Evolutionary conservation across 2,888 invertebrate genomes (phyloP).

Genomic region (Calameuta idolon): DNA sequence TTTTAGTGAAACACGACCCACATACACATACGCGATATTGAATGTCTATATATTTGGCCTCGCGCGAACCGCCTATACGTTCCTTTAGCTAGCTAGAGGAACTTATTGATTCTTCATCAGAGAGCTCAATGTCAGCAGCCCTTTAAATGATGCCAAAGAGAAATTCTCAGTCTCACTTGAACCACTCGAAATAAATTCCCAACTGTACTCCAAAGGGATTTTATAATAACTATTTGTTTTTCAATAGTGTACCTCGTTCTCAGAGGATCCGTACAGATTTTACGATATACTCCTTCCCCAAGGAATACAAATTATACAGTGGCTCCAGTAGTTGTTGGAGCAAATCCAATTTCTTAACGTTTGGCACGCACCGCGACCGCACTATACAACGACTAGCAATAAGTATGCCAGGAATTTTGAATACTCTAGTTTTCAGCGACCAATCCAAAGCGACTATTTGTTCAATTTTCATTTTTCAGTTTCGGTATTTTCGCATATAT

Average conservation of each 20-base stretch:
- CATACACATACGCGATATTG: not conserved
- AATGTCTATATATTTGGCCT: not conserved
- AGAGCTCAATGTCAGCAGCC: not conserved
- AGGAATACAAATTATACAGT: not conserved
- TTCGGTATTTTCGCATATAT: not conserved
- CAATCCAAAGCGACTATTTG: not conserved
- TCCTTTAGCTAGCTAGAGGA: not conserved
- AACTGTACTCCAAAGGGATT: not conserved
- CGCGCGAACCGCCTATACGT: not conserved
- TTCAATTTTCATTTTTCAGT: not conserved
- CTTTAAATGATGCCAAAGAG: not conserved
- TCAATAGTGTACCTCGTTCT: not conserved
- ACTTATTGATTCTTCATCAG: slow-evolving; percentile 11
- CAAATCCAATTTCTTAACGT: slow-evolving; percentile 9
- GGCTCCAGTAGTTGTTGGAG: slow-evolving; percentile 7
- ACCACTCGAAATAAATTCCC: not conserved
- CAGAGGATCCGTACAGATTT: not conserved
- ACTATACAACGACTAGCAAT: not conserved
- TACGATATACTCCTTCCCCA: not conserved
- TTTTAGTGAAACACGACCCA: not conserved
- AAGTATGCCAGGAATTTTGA: slow-evolving; percentile 7
- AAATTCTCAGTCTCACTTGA: slow-evolving; percentile 1
- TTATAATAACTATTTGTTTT: not conserved
- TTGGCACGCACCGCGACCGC: slow-evolving; percentile 1
- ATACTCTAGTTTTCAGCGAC: not conserved